Conservation (phyloP, 2,113 vertebrate species). For the Tringa solitaria region DNA sequence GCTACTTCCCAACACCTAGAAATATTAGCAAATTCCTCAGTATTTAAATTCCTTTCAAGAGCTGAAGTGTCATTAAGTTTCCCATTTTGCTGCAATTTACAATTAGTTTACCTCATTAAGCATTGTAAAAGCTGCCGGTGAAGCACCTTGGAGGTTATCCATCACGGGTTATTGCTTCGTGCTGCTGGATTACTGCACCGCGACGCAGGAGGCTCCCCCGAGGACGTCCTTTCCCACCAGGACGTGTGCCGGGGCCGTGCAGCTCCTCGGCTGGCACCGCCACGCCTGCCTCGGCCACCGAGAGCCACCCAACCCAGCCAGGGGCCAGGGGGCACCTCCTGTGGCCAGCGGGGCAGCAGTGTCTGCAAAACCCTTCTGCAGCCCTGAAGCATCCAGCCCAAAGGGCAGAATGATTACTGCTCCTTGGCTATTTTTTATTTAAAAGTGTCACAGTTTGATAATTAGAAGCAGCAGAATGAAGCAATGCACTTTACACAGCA, state of each 20-base stretch:
- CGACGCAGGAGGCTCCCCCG: neutral
- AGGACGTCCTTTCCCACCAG: neutral
- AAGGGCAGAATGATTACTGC: rapidly evolving
- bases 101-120: slow-evolving; percentile 67
- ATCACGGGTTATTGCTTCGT: neutral
- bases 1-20: neutral
- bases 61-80: slow-evolving; percentile 58
- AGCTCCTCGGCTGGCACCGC: neutral
- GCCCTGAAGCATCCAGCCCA: neutral
- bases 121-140: slow-evolving; percentile 4
- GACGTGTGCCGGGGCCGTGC: rapidly evolving
- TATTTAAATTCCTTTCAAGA: slow-evolving; percentile 38
- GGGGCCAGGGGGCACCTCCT: neutral
- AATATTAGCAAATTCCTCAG: neutral
- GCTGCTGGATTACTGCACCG: neutral
- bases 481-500: neutral
- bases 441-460: neutral
- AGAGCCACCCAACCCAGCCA: rapidly evolving
- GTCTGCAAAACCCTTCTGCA: neutral
- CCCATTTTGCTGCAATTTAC: slow-evolving; percentile 57
- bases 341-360: rapidly evolving
- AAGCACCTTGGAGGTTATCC: slow-evolving; percentile 9
- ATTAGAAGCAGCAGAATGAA: neutral
- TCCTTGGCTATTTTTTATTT: neutral
- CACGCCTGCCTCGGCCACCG: neutral